A percentile compares a stretch with the other conserved stretches of the same genome.
Conservation (phyloP, 1,140 invertebrate genomes). For the Anastrepha obliqua region DNA sequence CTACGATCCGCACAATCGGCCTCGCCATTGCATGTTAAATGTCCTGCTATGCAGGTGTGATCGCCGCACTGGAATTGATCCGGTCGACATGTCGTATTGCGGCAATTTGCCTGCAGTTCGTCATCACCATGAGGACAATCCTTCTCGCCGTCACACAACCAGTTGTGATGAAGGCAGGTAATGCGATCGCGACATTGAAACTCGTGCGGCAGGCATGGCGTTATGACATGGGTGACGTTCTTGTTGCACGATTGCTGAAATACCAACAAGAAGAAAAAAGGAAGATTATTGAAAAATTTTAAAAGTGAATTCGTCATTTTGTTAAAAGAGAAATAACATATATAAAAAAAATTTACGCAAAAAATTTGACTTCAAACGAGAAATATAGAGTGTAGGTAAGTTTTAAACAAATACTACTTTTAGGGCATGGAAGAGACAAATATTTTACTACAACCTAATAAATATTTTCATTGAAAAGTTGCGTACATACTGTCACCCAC, state of each 20-base stretch:
- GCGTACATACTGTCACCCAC: too few species aligned
- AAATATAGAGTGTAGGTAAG: too few species aligned
- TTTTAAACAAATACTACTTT: too few species aligned
- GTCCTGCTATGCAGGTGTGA: conserved; percentile 87
- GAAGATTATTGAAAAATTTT: neutral
- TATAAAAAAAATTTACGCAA: neutral
- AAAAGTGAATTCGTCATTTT: neutral
- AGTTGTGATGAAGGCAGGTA: conserved; percentile 89
- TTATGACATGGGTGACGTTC: conserved; percentile 75
- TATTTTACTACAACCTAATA: too few species aligned
- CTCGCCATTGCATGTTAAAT: conserved; percentile 88
- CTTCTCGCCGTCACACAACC: conserved; percentile 90
- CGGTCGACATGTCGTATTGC: conserved; percentile 85
- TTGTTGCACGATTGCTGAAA: conserved; percentile 28
- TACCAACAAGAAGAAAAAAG: neutral
- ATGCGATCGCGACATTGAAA: conserved; percentile 90
- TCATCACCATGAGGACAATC: conserved; percentile 90
- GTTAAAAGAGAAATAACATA: neutral
- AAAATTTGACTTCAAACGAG: too few species aligned
- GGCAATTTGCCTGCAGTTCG: conserved; percentile 81
- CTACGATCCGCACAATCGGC: conserved; percentile 88
- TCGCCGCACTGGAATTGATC: conserved; percentile 90
- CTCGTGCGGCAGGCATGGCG: conserved; percentile 81
- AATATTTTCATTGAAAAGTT: too few species aligned
- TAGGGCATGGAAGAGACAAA: too few species aligned